Base-by-base conservation (phyloP, 2,797 vertebrate genomes). In the Sebastes matsubarae region DNA sequence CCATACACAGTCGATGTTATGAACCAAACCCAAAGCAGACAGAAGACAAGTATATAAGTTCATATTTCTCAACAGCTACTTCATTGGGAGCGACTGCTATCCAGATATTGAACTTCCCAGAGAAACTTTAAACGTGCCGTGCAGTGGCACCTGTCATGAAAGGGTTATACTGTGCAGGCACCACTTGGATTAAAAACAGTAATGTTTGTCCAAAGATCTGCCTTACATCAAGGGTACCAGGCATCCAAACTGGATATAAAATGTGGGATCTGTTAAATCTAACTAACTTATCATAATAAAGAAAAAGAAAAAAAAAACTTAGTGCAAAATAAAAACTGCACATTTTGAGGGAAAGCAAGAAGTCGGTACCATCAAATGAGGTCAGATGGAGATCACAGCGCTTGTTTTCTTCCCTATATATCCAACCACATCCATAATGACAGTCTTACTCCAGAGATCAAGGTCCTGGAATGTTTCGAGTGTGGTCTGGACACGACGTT, bases 401-500 rank as follows among this genome's bases (percentile, higher is more conserved):
- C 68, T 63, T 25, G 85, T 81, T 63, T 88, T 78, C 72, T 13
- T 90, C 88, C 36, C 59, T 82, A 88, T 89, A 91, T 87, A 94
- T 85, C 90, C 82, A 68, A 83, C 93, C 95, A 85, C 92, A 89
- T 94, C 79, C 91, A 93, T 95, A 95, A 95, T 96, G 93, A 95
- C 88, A 93, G 94, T 89, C 81, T 85, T 64, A 61, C 71, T 66
- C 2, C 52, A 32, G 68, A 82, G 87, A 94, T 92, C 82, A 89
- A 92, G 88, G 88, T 77, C 81, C 78, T 78, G 75, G 79, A 72
- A 63, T 71, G 86, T 88, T 81, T 66, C 27, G 55, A 80, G 68
- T 92, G 93, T 61, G 95, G 93, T 94, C 84, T 94, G 92, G 91
- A 91, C 71, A 5, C 46, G 10, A 57, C 82, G 63, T 46, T 58